Evolutionary conservation across 2,888 invertebrate genomes (phyloP), one percentile per base, ranked within the genome.

Genomic region (Agrilus cyanescens): DNA sequence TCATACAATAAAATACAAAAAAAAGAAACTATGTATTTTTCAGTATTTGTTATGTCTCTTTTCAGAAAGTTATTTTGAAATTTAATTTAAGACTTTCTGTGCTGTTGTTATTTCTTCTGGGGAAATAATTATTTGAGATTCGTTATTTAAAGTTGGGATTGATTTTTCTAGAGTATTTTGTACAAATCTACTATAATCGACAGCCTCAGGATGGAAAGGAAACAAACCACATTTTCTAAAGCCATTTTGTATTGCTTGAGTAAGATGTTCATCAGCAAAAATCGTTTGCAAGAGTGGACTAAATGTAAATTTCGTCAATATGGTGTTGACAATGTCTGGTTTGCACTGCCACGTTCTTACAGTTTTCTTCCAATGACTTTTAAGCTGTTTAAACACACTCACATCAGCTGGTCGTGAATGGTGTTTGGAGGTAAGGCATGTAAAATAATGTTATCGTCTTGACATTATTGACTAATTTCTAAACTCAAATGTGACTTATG

Each of bases 331-430:
- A 39, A 50, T 51, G 46, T 54, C 51, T 20, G 43, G 44, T 41
- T 41, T 39, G 20, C 39, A 44, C 38, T 53, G 52, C 49, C 50
- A 52, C 7, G 43, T 42, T 40, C 50, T 41, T 6, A 54, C 51
- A 25, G 50, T 49, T 37, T 53, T 47, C n/a, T 49, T 56, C 56
- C 56, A 60, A 31, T 54, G 46, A 8, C 41, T 45, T 41, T 59
- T 59, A 18, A 59, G 43, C 6, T 55, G 55, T n/a, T 50, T 48
- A 45, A 58, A 59, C 13, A 59, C 52, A 7, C 49, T 47, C 6
- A 58, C 56, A 46, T 57, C 54, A n/a, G 51, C 53, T 10, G 58
- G 58, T 40, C 59, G 58, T 56, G 53, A 4, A 51, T 54, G 6
- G 50, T 41, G 38, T 57, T 56, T 7, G 53, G 53, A 12, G 51